Evolutionary conservation across 2,888 invertebrate species (phyloP), one percentile per base, ranked within the genome.

Genomic region (Pristionchus japonicus): DNA sequence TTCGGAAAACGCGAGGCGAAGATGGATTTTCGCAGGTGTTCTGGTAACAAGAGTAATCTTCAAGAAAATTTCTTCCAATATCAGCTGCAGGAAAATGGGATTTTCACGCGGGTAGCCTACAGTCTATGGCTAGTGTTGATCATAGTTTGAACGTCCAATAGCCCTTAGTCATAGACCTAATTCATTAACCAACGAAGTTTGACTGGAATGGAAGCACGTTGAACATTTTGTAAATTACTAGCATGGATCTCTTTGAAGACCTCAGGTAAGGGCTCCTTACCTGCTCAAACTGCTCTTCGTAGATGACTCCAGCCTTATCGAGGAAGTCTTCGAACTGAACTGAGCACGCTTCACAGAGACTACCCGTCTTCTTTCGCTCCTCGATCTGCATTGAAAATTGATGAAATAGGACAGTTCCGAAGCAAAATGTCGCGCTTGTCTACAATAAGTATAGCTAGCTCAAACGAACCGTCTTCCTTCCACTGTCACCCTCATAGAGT

Each of bases 271-370:
- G n/a, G n/a, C n/a, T n/a, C n/a, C n/a, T 67, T 61, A 91, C 92
- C 89, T 89, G 89, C 52, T 92, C 92, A 52, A 89, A 93, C 91
- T 93, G 93, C 43, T 92, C 91, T 83, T 93, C 92, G 88, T 93
- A 92, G 64, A 93, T 92, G 27, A 90, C 88, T 57, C 89, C 90
- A 31, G 93, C 92, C 67, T 88, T 90, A 37, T 91, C 90, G 31
- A 93, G 91, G 74, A 93, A 93, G 40, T 89, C 89, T 9, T 89
- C 88, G 88, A 90, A 93, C 77, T 93, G 93, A 6, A 67, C 64
- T 11, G 74, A 89, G 85, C 93, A 93, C 40, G 89, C 88, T 43
- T 90, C 88, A 74, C 93, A 93, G 43, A 93, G 90, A 85, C 89
- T 91, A 52, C 93, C 93, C 31, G 90, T 89, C 15, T 92, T 90